Percentiles rank a stretch among this genome's conserved stretches.
These are phyloP conservation scores for Petrocephalus schoutedeni DNA, from an alignment of 2,797 vertebrate genomes.

Conservation along the genomic window DNA sequence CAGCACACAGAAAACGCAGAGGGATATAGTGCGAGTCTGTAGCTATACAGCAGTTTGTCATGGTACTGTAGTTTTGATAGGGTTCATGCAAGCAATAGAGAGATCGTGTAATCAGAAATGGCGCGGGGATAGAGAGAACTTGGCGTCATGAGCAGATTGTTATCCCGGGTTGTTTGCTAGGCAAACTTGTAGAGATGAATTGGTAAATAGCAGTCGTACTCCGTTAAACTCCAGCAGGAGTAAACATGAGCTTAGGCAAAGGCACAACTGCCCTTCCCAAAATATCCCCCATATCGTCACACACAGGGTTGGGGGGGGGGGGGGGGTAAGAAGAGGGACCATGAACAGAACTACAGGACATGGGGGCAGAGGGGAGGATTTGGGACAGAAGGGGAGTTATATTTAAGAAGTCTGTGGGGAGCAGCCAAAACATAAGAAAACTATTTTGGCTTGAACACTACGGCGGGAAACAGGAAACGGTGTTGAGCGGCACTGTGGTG, in stretches of 20 bases:
- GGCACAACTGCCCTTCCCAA: neutral
- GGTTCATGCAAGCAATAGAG: neutral
- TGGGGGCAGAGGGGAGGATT: neutral
- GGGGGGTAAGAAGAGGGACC: neutral
- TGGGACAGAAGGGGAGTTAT: neutral
- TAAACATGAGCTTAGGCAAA: neutral
- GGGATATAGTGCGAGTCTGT: neutral
- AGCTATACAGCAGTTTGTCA: neutral
- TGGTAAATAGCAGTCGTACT: slow-evolving; percentile 4
- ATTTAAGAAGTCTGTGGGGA: neutral
- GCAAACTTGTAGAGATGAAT: neutral
- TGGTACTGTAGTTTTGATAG: neutral
- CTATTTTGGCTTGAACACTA: neutral
- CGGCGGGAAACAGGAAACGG: neutral
- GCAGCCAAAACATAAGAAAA: neutral
- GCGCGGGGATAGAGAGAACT: neutral
- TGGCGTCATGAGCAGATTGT: neutral
- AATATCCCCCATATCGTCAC: neutral
- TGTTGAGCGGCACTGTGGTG: neutral
- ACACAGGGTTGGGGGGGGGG: neutral
- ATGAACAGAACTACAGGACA: neutral
- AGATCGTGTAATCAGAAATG: neutral
- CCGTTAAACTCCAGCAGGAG: neutral
- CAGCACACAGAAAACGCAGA: neutral
- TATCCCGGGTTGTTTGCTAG: neutral